Percentiles rank a stretch among this genome's conserved stretches.
Evolutionary conservation across 92 coral and sea anemone genomes (phyloP).

Genomic region (Blastomussa wellsi): DNA sequence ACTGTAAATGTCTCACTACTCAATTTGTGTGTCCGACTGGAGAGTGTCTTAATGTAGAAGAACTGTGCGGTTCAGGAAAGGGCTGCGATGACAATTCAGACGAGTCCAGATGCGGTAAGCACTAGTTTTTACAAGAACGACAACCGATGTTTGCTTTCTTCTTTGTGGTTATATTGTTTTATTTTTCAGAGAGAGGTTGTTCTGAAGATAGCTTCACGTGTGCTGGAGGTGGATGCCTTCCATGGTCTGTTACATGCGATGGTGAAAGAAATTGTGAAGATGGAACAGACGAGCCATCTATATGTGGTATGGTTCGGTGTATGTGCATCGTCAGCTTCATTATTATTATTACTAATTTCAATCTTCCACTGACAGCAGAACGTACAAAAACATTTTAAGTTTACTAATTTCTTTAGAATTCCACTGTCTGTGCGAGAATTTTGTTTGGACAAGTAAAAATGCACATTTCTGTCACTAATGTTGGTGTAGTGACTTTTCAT

Average conservation of each 20-base stretch:
- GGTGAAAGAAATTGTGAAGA: slow-evolving; percentile 68
- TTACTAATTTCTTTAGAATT: too few species aligned
- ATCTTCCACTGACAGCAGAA: too few species aligned
- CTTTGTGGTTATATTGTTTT: not conserved
- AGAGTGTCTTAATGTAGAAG: slow-evolving; percentile 41
- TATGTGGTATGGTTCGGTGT: slow-evolving; percentile 58
- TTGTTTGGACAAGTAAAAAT: too few species aligned
- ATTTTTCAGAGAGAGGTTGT: slow-evolving; percentile 22
- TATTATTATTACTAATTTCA: too few species aligned
- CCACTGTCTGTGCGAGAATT: too few species aligned
- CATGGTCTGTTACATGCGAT: slow-evolving; percentile 72
- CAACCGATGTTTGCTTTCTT: not conserved
- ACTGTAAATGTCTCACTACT: slow-evolving; percentile 57
- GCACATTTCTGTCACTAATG: too few species aligned
- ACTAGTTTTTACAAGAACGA: not conserved
- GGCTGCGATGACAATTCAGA: slow-evolving; percentile 57
- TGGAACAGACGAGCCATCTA: slow-evolving; percentile 69
- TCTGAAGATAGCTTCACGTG: slow-evolving; percentile 59
- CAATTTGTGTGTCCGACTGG: slow-evolving; percentile 69
- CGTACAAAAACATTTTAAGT: too few species aligned
- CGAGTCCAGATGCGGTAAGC: slow-evolving; percentile 61
- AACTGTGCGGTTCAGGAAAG: slow-evolving; percentile 43
- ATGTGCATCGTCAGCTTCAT: too few species aligned
- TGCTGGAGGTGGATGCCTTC: slow-evolving; percentile 72
- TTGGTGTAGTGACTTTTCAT: too few species aligned